A percentile compares a stretch with the other conserved stretches of the same genome.
Evolutionary conservation across 1,140 invertebrate genomes (phyloP).

Genomic region (Papilio glaucus): DNA sequence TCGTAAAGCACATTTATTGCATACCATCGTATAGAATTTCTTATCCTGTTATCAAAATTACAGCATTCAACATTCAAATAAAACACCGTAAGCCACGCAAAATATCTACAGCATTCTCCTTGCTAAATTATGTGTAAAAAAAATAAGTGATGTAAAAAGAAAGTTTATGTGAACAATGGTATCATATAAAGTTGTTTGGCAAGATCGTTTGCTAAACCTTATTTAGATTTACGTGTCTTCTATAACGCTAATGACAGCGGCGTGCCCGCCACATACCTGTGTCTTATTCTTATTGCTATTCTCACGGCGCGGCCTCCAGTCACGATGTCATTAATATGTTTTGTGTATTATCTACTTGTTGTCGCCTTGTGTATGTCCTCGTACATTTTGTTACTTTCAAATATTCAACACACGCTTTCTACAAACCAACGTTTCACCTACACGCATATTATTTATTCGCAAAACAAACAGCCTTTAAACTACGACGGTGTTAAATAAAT

Average conservation of each 20-base stretch:
- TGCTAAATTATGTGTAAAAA: background rate
- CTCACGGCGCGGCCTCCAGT: slow-evolving; percentile 53
- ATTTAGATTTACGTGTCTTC: slow-evolving; percentile 34
- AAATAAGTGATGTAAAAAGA: too few relatives aligned
- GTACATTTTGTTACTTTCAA: slow-evolving; percentile 61
- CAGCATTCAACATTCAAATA: too few relatives aligned
- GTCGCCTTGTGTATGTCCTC: slow-evolving; percentile 57
- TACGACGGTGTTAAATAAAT: slow-evolving; percentile 31
- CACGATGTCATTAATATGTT: slow-evolving; percentile 67
- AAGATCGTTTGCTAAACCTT: slow-evolving; percentile 7
- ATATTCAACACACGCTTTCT: slow-evolving; percentile 62
- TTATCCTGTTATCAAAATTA: too few relatives aligned
- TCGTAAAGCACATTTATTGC: background rate
- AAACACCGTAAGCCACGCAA: background rate
- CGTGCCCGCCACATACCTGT: slow-evolving; percentile 40
- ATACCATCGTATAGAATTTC: background rate
- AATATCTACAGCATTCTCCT: background rate
- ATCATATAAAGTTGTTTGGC: background rate
- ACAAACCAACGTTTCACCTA: slow-evolving; percentile 38
- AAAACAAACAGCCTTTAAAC: slow-evolving; percentile 25
- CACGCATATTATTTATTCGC: slow-evolving; percentile 33
- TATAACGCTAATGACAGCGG: slow-evolving; percentile 39
- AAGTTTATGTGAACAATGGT: background rate
- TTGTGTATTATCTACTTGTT: slow-evolving; percentile 54
- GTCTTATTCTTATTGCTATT: slow-evolving; percentile 61